These are phyloP conservation scores for Catajapyx aquilonaris DNA, from an alignment of 1,140 invertebrate species.

Conservation along the genomic window DNA sequence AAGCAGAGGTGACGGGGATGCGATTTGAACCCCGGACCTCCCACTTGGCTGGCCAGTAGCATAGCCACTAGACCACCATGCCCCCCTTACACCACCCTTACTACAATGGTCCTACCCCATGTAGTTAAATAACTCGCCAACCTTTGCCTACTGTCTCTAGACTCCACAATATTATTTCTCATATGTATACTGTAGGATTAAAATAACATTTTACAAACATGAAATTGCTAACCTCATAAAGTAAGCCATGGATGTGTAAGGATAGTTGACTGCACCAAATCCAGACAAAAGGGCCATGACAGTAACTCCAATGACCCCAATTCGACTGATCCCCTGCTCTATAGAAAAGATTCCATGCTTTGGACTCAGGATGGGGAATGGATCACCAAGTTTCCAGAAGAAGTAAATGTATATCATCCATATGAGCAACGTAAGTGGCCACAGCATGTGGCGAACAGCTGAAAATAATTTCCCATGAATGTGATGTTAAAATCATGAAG, in stretches of 20 bases:
- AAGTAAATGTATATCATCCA: slow-evolving; percentile 89
- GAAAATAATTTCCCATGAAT: too few species aligned
- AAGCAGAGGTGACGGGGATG: too few species aligned
- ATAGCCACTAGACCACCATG: too few species aligned
- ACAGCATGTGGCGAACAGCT: slow-evolving; percentile 62
- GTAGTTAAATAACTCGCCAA: too few species aligned
- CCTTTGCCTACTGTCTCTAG: too few species aligned
- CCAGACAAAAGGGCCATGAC: slow-evolving; percentile 97
- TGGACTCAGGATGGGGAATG: slow-evolving; percentile 89
- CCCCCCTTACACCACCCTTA: too few species aligned
- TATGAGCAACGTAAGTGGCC: slow-evolving; percentile 54
- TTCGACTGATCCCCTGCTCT: slow-evolving; percentile 86
- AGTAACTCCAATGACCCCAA: slow-evolving; percentile 96
- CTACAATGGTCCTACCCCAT: too few species aligned
- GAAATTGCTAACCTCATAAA: slow-evolving; percentile 62
- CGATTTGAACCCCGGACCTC: too few species aligned
- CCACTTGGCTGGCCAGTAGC: too few species aligned
- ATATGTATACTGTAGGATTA: not conserved
- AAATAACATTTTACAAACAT: not conserved
- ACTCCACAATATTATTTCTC: too few species aligned
- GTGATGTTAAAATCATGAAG: slow-evolving; percentile 2
- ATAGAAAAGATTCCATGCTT: slow-evolving; percentile 86
- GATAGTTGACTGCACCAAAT: slow-evolving; percentile 99
- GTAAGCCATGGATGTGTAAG: slow-evolving; percentile 96
- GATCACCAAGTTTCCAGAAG: slow-evolving; percentile 98